phyloP scores from a whole-genome alignment of 1,140 invertebrate species.

The Metopolophium dirhodum region DNA sequence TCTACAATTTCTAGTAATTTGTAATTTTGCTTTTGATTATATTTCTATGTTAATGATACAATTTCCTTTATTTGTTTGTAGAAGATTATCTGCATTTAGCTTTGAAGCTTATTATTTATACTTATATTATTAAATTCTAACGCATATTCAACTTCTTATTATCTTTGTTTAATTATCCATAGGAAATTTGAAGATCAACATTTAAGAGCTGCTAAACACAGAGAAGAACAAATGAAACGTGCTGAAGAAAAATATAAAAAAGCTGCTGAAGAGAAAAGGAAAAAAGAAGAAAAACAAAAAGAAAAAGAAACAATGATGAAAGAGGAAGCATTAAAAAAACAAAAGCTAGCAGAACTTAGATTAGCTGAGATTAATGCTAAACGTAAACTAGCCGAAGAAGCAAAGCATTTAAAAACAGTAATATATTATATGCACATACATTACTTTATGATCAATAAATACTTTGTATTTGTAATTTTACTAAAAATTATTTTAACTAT shows the following conservation, averaged over 20 bases:
- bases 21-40: too few relatives aligned
- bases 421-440: neutral
- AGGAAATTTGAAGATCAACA: constrained; percentile 49
- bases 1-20: too few relatives aligned
- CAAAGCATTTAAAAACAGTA: neutral
- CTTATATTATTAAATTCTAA: neutral
- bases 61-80: neutral
- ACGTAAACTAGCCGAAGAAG: constrained; percentile 40
- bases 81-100: neutral
- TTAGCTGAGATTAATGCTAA: constrained; percentile 39
- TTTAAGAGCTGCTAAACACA: constrained; percentile 34
- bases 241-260: constrained; percentile 39
- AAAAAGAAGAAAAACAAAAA: constrained; percentile 39
- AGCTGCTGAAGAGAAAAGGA: neutral
- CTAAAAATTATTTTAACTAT: neutral
- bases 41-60: too few relatives aligned
- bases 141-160: neutral
- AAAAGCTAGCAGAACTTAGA: constrained; percentile 33
- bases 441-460: neutral
- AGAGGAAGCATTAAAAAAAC: constrained; percentile 45
- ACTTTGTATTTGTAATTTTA: neutral
- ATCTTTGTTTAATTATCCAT: neutral
- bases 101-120: neutral
- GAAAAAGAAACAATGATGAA: constrained; percentile 35
- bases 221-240: constrained; percentile 44